Conservation (phyloP, 2,113 vertebrate genomes). For the Aepyceros melampus region DNA sequence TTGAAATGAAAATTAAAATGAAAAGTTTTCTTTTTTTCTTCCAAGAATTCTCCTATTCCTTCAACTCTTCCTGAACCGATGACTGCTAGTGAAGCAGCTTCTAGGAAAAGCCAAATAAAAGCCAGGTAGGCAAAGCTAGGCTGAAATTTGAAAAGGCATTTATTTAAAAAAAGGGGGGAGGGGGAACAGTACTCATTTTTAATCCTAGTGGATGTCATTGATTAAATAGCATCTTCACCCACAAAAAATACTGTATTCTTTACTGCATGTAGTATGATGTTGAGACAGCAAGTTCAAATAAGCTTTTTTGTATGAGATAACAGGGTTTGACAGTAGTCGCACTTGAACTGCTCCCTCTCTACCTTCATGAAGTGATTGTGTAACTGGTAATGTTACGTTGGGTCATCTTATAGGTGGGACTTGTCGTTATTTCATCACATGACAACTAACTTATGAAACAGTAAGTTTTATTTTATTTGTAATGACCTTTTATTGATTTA, state of each 20-base stretch:
- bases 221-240: background rate
- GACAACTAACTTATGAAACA: background rate
- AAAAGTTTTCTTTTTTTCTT: slow-evolving; percentile 69
- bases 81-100: slow-evolving; percentile 95
- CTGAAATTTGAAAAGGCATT: background rate
- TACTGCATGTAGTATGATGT: background rate
- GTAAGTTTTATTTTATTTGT: background rate
- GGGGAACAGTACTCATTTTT: background rate
- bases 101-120: slow-evolving; percentile 96
- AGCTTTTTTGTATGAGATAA: background rate
- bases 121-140: slow-evolving; percentile 85
- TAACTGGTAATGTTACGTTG: background rate
- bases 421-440: background rate
- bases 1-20: slow-evolving; percentile 45
- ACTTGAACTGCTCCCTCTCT: background rate
- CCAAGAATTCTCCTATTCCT: slow-evolving; percentile 91
- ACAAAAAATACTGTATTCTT: background rate
- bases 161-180: background rate
- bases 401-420: background rate
- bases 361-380: background rate
- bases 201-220: background rate
- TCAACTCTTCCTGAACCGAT: slow-evolving; percentile 93
- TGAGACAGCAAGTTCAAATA: background rate
- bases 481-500: background rate
- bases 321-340: background rate